These are phyloP conservation scores for Ceratina japonica DNA, from an alignment of 1,140 invertebrate genomes.

Conservation along the genomic window DNA sequence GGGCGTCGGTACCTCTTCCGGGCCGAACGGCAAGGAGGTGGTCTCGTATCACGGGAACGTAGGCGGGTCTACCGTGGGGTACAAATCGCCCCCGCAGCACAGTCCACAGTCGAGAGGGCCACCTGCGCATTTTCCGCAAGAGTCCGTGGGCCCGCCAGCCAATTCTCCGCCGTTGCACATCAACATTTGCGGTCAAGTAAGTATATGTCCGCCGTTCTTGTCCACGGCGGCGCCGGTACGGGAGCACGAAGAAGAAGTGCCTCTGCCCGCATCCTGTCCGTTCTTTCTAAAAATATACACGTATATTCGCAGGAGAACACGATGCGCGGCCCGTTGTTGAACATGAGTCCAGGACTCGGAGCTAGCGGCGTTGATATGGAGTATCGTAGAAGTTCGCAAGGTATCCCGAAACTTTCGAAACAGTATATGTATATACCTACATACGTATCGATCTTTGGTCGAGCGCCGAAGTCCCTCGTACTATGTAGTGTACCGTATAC, in stretches of 20 bases:
- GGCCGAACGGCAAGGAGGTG: conserved; percentile 74
- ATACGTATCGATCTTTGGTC: not conserved
- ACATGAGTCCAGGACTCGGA: conserved; percentile 75
- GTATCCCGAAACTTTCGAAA: conserved; percentile 42
- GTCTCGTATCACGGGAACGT: conserved; percentile 74
- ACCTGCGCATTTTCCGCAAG: conserved; percentile 72
- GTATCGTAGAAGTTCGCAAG: conserved; percentile 73
- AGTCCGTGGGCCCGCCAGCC: conserved; percentile 68
- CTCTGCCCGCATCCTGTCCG: not conserved
- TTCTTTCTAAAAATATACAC: conserved; percentile 5
- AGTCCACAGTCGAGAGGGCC: conserved; percentile 72
- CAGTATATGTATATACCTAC: not conserved
- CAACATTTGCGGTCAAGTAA: conserved; percentile 78
- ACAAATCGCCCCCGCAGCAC: conserved; percentile 73
- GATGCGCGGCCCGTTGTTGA: conserved; percentile 75
- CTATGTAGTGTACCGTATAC: no score
- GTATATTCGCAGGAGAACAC: conserved; percentile 71
- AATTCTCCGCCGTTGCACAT: conserved; percentile 78
- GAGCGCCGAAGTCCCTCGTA: no score
- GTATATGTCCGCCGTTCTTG: not conserved
- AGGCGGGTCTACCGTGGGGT: conserved; percentile 72
- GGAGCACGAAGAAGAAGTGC: no score
- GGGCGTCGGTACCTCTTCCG: conserved; percentile 74
- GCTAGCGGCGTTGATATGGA: conserved; percentile 75
- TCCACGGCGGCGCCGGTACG: not conserved